Conservation (phyloP, 1,140 invertebrate genomes). For the Pogonognathellus flavescens region DNA sequence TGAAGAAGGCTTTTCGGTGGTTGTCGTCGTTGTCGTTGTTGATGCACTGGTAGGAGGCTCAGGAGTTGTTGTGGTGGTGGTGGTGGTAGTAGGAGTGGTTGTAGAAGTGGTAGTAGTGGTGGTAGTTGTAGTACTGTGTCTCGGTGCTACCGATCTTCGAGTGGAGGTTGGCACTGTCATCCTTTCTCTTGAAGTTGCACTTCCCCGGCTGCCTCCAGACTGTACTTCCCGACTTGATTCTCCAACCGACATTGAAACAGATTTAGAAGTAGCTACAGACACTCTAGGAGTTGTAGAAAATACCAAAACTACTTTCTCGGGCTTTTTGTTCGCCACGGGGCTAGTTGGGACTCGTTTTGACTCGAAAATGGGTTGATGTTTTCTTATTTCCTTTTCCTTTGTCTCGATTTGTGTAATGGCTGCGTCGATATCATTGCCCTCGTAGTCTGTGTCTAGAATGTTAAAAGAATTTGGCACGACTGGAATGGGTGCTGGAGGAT, state of each 20-base stretch:
- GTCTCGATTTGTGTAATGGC: neutral
- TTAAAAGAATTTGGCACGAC: conserved; percentile 58
- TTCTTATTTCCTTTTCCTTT: conserved; percentile 4
- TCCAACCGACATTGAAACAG: conserved; percentile 49
- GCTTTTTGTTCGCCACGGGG: neutral
- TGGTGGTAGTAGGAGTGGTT: conserved; percentile 36
- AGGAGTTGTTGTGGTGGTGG: neutral
- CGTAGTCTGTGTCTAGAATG: conserved; percentile 56
- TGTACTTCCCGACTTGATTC: too few relatives aligned
- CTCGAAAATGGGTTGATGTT: conserved; percentile 40
- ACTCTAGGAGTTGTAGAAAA: conserved; percentile 10
- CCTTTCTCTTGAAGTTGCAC: neutral
- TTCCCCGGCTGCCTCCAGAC: neutral
- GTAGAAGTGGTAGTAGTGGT: conserved; percentile 9
- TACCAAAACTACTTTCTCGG: neutral
- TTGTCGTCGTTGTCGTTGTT: conserved; percentile 46
- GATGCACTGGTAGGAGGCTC: neutral
- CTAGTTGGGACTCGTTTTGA: conserved; percentile 7
- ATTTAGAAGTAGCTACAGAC: conserved; percentile 50
- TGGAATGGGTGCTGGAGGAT: conserved; percentile 58
- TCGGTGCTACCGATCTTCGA: neutral
- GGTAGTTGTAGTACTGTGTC: neutral
- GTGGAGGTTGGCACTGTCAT: conserved; percentile 16
- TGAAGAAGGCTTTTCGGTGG: conserved; percentile 7
- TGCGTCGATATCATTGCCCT: conserved; percentile 46